Evolutionary conservation across 2,888 invertebrate genomes (phyloP), one percentile per base, ranked within the genome.

Genomic region (Mamestra brassicae): DNA sequence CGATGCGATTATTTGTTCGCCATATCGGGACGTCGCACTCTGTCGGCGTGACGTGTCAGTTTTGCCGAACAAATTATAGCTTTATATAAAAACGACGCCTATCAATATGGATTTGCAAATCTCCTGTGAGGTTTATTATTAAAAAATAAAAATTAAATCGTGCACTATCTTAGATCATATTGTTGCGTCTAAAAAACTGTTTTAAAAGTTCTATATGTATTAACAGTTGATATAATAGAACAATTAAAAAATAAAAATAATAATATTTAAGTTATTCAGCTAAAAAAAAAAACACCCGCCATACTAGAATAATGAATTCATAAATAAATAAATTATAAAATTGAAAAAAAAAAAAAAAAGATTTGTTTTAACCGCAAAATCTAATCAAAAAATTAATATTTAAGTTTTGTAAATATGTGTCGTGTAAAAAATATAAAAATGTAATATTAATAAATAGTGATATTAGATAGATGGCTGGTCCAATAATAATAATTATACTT

Each of bases 241-340:
- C 34, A 66, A 66, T n/a, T 17, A 17, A 13, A 6, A 45, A n/a
- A 36, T 55, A 55, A 7, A 8, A 71, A 36, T 38, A 71, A 13
- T 47, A 70, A 66, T 50, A 4, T 7, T 15, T 60, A 38, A 71
- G 63, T 78, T 64, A 42, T 26, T 15, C 0, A 13, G 15, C 1
- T 64, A 61, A 45, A 17, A 71, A 17, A 71, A 50, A 71, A 60
- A 57, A 45, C n/a, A 75, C 74, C 52, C 71, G 85, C 85, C 85
- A 85, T 85, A 85, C 38, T 85, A 85, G 80, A 52, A 58, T 63
- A 64, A 69, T 62, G 72, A 71, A 71, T 81, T 81, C 76, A 76
- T 82, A 83, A 84, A 81, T 73, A 83, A 85, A 86, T 83, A 84
- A 26, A 86, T 45, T 26, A 72, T 52, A 86, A 86, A 86, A 86